Percentiles rank a stretch among this genome's conserved stretches.
These are phyloP conservation scores for Mobula hypostoma DNA, from an alignment of 2,113 vertebrate species.

Conservation along the genomic window DNA sequence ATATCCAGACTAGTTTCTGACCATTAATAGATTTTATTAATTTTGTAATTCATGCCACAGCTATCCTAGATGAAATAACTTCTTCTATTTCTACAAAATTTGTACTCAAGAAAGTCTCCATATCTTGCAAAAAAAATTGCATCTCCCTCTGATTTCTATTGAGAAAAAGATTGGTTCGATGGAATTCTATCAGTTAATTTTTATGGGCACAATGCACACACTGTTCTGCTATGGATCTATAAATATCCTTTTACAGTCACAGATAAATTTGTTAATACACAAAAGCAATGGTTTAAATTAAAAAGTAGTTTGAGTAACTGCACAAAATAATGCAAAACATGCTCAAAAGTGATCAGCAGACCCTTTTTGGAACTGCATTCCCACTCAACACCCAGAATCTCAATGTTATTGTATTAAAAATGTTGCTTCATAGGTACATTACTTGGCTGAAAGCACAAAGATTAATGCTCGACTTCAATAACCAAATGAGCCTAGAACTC, in stretches of 20 bases:
- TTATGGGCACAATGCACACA: not conserved
- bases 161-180: not conserved
- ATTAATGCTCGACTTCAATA: not conserved
- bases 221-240: not conserved
- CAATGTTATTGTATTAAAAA: not conserved
- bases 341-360: not conserved
- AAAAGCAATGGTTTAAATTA: not conserved
- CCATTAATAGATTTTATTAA: not conserved
- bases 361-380: not conserved
- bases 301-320: not conserved
- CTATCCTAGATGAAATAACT: not conserved
- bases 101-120: not conserved
- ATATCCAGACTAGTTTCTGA: not conserved
- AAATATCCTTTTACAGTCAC: not conserved
- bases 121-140: not conserved
- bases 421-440: not conserved
- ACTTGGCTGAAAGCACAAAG: not conserved
- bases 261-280: not conserved
- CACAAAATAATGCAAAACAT: not conserved
- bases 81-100: not conserved
- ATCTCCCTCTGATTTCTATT: not conserved
- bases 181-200: not conserved
- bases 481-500: not conserved
- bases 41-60: not conserved
- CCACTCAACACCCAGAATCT: not conserved